Evolutionary conservation across 1,140 invertebrate species (phyloP), one percentile per base, ranked within the genome.

Genomic region (Lordiphosa collinella): DNA sequence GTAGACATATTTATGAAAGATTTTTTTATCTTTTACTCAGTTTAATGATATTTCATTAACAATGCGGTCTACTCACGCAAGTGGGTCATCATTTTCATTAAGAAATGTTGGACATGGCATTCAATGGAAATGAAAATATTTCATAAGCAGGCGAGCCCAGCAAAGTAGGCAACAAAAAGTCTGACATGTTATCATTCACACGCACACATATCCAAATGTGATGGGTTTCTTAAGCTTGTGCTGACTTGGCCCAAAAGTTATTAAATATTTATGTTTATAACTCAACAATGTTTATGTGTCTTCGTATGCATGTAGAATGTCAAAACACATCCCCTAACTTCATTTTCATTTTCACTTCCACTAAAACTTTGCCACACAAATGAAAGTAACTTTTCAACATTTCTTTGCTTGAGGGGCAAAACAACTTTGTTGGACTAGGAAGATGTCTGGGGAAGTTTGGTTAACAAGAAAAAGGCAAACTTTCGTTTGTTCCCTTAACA

Each of bases 251-350:
- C 9, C 5, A 40, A 12, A 37, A 29, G 25, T 29, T 29, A 29
- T 29, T 29, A 29, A 29, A 29, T 29, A 29, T 29, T 29, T 29
- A 29, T 29, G 25, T 29, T 29, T 29, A 29, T 29, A 29, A 29
- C 25, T 29, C 25, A 29, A 29, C 25, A 29, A 29, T 29, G 25
- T 29, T 29, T 29, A 29, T 29, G 25, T 29, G 25, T 29, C 7
- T 29, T 1, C 25, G 25, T 29, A 29, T 29, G 25, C 25, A 29
- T 29, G 25, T 29, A 29, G 18, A 36, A 57, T 59, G 61, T 52
- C 54, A 64, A 41, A 59, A 63, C 53, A 62, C 16, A 43, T 53
- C 22, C 53, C 59, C 52, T 43, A 41, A 64, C 59, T 64, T 64
- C 18, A 47, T 47, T 41, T 64, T 64, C 29, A 47, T 47, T 41